Percentiles rank a stretch among this genome's conserved stretches.
These are phyloP conservation scores for Cyrtorhinus lividipennis DNA, from an alignment of 1,140 invertebrate species.

Conservation along the genomic window DNA sequence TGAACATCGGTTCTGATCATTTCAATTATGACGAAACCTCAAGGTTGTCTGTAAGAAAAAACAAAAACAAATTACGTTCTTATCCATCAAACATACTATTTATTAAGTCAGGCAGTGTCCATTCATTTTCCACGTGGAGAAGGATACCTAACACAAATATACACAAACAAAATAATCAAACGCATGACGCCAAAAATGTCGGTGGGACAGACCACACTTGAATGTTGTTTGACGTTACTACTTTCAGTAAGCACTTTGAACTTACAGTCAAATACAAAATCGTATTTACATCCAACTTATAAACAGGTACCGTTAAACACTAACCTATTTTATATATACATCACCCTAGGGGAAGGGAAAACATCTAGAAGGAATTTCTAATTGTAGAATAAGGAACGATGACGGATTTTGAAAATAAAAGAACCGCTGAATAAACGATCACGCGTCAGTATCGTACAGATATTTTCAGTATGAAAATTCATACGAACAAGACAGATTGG, in stretches of 20 bases:
- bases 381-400: too few species aligned
- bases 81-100: not conserved
- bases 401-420: too few species aligned
- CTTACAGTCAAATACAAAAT: conserved; percentile 2
- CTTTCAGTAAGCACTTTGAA: not conserved
- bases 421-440: too few species aligned
- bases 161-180: not conserved
- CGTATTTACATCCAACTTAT: not conserved
- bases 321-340: not conserved
- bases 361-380: not conserved
- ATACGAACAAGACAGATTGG: too few species aligned
- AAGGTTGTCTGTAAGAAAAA: not conserved
- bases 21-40: too few species aligned
- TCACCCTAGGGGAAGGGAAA: not conserved
- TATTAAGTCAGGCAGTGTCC: not conserved
- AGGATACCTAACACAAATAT: not conserved
- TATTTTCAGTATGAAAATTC: too few species aligned
- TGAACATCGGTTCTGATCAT: too few species aligned
- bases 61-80: not conserved
- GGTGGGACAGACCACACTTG: conserved; percentile 4
- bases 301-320: conserved; percentile 2
- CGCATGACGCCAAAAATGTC: not conserved
- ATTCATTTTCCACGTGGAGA: conserved; percentile 1
- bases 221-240: not conserved
- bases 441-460: too few species aligned